These are phyloP conservation scores for Drosophila teissieri DNA, from an alignment of 1,140 invertebrate species.

Conservation along the genomic window DNA sequence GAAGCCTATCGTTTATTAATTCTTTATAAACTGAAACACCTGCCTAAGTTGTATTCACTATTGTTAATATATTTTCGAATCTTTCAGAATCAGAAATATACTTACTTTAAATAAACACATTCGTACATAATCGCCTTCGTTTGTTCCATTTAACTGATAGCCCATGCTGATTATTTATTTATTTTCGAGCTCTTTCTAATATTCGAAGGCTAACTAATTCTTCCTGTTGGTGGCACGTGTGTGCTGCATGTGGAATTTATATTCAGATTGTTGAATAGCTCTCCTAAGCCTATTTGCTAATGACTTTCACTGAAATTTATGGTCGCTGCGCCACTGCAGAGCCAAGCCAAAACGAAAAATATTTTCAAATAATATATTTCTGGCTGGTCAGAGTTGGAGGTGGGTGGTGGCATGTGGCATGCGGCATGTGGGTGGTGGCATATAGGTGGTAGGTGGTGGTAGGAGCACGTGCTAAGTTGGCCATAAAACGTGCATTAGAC, in stretches of 20 bases:
- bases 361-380: slow-evolving; percentile 57
- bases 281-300: slow-evolving; percentile 51
- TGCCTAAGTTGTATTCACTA: too few relatives aligned
- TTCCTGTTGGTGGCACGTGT: slow-evolving; percentile 2
- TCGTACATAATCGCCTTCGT: too few relatives aligned
- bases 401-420: neutral
- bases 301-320: slow-evolving; percentile 64
- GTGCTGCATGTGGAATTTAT: slow-evolving; percentile 20
- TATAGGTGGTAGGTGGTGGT: neutral
- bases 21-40: too few relatives aligned
- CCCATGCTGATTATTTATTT: slow-evolving; percentile 10
- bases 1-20: too few relatives aligned
- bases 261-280: slow-evolving; percentile 29
- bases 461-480: slow-evolving; percentile 58
- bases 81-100: too few relatives aligned
- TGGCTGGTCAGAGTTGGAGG: slow-evolving; percentile 7
- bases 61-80: too few relatives aligned
- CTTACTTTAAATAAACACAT: too few relatives aligned
- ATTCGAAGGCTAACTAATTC: neutral
- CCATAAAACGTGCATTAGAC: slow-evolving; percentile 67
- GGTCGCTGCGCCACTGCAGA: slow-evolving; percentile 45
- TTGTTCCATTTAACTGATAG: neutral
- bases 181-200: slow-evolving; percentile 5
- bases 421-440: neutral
- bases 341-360: slow-evolving; percentile 27